Conservation (phyloP, 2,797 vertebrate genomes). For the Allochrocebus solatus region DNA sequence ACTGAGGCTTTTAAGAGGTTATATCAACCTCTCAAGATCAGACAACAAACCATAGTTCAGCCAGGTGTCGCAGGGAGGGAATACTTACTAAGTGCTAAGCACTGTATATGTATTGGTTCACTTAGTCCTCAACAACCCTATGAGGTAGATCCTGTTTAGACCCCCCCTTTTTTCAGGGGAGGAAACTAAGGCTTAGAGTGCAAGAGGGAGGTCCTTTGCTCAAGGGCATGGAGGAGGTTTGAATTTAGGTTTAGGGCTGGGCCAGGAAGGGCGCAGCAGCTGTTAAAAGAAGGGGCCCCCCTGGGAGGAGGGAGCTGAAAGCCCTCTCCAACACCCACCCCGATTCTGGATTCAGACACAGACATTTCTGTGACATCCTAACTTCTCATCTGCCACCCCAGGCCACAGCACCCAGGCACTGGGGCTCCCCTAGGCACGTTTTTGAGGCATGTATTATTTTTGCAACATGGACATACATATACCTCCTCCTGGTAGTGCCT, state of each 20-base stretch:
- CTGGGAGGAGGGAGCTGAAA: background rate
- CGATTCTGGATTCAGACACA: background rate
- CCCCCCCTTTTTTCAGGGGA: background rate
- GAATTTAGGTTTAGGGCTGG: background rate
- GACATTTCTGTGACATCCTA: background rate
- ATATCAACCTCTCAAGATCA: background rate
- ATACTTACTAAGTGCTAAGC: background rate
- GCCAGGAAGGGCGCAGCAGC: background rate
- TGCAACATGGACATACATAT: background rate
- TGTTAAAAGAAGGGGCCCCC: background rate
- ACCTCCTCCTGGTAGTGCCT: constrained; percentile 28
- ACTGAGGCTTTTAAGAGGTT: background rate
- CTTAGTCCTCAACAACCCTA: background rate
- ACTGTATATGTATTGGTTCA: background rate
- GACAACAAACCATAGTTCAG: background rate
- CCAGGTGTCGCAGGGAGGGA: background rate
- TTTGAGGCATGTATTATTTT: constrained; percentile 75
- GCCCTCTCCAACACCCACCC: background rate
- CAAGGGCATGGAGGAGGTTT: background rate
- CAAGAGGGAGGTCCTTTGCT: background rate
- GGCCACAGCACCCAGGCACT: background rate
- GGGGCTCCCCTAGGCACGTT: background rate
- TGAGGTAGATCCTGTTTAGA: constrained; percentile 41
- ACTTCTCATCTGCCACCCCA: background rate
- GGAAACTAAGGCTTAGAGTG: background rate